Percentiles rank a stretch among this genome's conserved stretches.
Conservation (phyloP, 2,888 invertebrate genomes). For the Dicyrtoma fusca region DNA sequence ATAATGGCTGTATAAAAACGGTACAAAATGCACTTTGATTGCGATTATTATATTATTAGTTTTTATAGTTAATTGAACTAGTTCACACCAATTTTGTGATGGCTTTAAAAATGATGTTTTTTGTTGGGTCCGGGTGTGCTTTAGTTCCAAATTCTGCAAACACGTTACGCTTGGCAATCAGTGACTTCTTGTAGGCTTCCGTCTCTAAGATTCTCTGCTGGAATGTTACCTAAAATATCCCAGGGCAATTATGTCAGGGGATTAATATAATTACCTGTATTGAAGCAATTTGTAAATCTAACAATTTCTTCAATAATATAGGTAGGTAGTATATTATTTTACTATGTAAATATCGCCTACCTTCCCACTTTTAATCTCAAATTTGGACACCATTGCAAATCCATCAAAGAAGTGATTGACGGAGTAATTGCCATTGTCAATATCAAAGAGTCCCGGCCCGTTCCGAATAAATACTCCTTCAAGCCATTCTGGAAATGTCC, state of each 20-base stretch:
- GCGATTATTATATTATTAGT: no score
- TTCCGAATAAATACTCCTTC: conserved; percentile 61
- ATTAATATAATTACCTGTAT: no score
- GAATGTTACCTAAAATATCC: conserved; percentile 58
- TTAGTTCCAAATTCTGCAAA: conserved; percentile 60
- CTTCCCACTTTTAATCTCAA: conserved; percentile 60
- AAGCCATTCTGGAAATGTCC: conserved; percentile 61
- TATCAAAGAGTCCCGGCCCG: conserved; percentile 63
- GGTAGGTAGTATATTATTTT: no score
- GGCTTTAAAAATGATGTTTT: conserved; percentile 43
- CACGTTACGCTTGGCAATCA: conserved; percentile 60
- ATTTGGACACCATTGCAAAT: conserved; percentile 61
- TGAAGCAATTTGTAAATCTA: no score
- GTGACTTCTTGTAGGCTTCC: conserved; percentile 61
- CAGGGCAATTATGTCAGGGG: no score
- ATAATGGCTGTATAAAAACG: not conserved
- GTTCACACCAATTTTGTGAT: conserved; percentile 48
- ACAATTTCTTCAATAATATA: no score
- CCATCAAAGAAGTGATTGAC: conserved; percentile 63
- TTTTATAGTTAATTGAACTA: no score
- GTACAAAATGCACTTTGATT: no score
- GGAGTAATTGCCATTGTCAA: conserved; percentile 58
- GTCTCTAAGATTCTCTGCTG: conserved; percentile 60
- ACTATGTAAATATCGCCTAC: no score
- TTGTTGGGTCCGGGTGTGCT: conserved; percentile 51